Evolutionary conservation across 1,140 invertebrate species (phyloP).

Genomic region (Parasteatoda tepidariorum): DNA sequence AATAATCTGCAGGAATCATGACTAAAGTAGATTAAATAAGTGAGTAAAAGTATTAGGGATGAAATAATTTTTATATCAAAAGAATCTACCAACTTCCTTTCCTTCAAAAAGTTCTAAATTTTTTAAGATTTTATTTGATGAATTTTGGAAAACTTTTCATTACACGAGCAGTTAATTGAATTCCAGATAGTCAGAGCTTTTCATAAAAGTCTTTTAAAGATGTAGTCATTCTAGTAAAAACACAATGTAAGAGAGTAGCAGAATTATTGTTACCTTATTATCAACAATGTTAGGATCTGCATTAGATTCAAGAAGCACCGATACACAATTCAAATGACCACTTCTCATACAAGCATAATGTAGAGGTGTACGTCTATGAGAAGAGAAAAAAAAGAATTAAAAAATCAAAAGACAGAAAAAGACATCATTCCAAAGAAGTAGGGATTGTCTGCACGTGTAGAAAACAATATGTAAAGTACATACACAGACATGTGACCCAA

Average conservation of each 20-base stretch:
- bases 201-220: background rate
- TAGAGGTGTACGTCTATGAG: constrained; percentile 67
- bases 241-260: background rate
- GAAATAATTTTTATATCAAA: too few species aligned
- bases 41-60: too few species aligned
- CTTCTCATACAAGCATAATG: constrained; percentile 69
- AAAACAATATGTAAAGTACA: background rate
- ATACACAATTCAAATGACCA: constrained; percentile 70
- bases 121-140: background rate
- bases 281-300: constrained; percentile 68
- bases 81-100: too few species aligned
- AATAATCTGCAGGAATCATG: too few species aligned
- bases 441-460: background rate
- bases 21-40: too few species aligned
- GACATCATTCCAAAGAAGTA: background rate
- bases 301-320: constrained; percentile 68
- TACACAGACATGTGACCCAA: background rate
- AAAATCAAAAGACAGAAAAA: background rate
- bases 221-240: background rate
- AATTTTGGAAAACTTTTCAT: background rate
- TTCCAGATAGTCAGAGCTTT: background rate
- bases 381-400: background rate
- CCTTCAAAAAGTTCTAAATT: too few species aligned
- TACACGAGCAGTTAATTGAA: background rate
- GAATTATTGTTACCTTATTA: constrained; percentile 66